Evolutionary conservation across 2,113 vertebrate species (phyloP), one percentile per base, ranked within the genome.

Genomic region (Ptilorrhoa leucosticta): DNA sequence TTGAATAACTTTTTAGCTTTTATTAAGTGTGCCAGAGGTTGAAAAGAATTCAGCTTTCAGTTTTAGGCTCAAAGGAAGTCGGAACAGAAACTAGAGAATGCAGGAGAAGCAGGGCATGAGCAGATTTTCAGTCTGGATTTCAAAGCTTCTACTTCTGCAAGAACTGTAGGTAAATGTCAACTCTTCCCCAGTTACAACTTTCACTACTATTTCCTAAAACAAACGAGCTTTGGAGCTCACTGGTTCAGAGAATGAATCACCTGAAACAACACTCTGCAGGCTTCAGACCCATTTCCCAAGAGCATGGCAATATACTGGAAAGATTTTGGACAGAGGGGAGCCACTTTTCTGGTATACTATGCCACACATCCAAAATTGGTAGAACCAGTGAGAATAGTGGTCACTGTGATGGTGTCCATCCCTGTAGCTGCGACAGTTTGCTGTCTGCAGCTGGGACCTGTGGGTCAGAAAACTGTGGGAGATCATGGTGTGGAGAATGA

Each of bases 41-140:
- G 35, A 51, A 88, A 88, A 88, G 4, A 77, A 89, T 48, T 78
- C 53, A 61, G 8, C 27, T 93, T 77, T 94, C 33, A 77, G 80
- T 83, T 83, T 54, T 57, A 65, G 69, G 30, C n/a, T 80, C 40
- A 91, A 71, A 76, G 42, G n/a, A 82, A 87, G 44, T 89, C 23
- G 51, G 48, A 89, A 60, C 9, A 72, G 64, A 88, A 88, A 70
- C 1, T 44, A n/a, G 6, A 70, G 45, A 53, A 73, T 20, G 11
- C 1, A 1, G 27, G 30, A 54, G 21, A 64, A 37, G 50, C 22
- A 83, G 17, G 4, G 22, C 23, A 81, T 35, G 12, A 93, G 20
- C 15, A 77, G 45, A 60, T 64, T 89, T 83, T 57, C 50, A 68
- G 40, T 45, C 37, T 72, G 40, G 31, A 76, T 83, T 93, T 88